Evolutionary conservation across 1,140 invertebrate genomes (phyloP).

Genomic region (Zeugodacus cucurbitae): DNA sequence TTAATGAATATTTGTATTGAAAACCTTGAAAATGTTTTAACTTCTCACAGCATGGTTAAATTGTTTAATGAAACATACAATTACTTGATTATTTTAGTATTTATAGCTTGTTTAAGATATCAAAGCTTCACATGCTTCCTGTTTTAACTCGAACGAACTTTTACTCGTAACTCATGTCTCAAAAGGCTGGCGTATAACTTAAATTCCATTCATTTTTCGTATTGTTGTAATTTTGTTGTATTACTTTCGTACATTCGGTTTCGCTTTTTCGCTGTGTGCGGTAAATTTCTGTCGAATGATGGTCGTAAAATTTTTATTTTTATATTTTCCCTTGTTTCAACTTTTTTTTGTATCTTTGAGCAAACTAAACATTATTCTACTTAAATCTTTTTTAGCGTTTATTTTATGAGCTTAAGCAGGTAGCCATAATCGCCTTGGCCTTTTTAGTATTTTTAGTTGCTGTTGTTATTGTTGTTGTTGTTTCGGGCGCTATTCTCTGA

Average conservation of each 20-base stretch:
- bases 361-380: neutral
- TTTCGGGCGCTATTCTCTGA: conserved; percentile 11
- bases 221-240: neutral
- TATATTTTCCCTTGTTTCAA: neutral
- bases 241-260: neutral
- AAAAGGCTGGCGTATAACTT: neutral
- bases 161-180: neutral
- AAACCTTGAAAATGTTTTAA: no score
- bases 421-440: conserved; percentile 1
- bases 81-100: no score
- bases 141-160: no score
- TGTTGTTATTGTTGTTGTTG: conserved; percentile 7
- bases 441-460: neutral
- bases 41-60: no score
- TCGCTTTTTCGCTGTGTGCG: conserved; percentile 40
- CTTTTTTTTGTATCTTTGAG: neutral
- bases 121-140: no score
- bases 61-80: no score
- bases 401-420: conserved; percentile 34
- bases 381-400: conserved; percentile 14
- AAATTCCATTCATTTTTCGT: neutral
- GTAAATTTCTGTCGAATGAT: conserved; percentile 24
- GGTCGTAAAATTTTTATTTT: neutral
- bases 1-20: no score
- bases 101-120: no score